These are phyloP conservation scores for Scaptomyza hsui DNA, from an alignment of 1,140 invertebrate genomes.

Conservation along the genomic window DNA sequence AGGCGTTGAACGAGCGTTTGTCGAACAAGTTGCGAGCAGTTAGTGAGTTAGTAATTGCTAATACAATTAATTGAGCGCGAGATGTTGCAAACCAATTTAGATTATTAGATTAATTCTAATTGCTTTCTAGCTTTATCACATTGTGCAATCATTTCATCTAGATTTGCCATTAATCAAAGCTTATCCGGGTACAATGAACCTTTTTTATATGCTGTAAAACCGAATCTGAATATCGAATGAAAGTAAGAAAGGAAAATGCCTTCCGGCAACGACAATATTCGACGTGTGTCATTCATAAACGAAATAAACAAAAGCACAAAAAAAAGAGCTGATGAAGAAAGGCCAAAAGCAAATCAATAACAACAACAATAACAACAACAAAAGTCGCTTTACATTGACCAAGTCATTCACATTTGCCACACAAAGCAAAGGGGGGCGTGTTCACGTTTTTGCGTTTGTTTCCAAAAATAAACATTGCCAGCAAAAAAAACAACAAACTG, in stretches of 20 bases:
- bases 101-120: background rate
- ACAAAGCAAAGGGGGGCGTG: conserved; percentile 35
- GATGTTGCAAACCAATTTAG: conserved; percentile 9
- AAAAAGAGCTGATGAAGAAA: conserved; percentile 21
- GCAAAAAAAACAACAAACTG: conserved; percentile 41
- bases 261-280: conserved; percentile 39
- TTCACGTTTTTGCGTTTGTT: conserved; percentile 28
- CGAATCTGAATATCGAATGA: conserved; percentile 17
- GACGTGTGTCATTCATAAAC: conserved; percentile 62
- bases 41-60: conserved; percentile 11
- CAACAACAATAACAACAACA: conserved; percentile 13
- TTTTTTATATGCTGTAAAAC: conserved; percentile 6
- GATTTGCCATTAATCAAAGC: conserved; percentile 5
- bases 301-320: conserved; percentile 18
- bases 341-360: conserved; percentile 44
- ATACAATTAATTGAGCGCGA: background rate
- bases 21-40: background rate
- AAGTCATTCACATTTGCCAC: conserved; percentile 49
- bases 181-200: conserved; percentile 33
- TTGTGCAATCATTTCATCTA: background rate
- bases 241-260: conserved; percentile 42
- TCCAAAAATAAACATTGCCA: conserved; percentile 51
- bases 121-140: background rate
- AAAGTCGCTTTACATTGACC: conserved; percentile 25
- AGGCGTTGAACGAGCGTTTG: background rate